These are phyloP conservation scores for Aphrophora alni DNA, from an alignment of 2,888 invertebrate genomes.

Conservation along the genomic window DNA sequence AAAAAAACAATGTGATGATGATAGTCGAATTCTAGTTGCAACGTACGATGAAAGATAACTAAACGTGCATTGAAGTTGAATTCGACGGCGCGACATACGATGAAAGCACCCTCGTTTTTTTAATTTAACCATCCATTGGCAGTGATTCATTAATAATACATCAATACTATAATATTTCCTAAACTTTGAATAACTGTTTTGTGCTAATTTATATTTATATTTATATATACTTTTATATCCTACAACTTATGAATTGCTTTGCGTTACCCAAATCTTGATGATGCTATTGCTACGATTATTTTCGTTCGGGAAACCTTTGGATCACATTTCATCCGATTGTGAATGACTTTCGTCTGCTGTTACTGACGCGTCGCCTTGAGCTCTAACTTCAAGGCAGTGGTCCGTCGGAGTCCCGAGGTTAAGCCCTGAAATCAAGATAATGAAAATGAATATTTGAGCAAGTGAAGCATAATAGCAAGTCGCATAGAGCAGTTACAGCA, in stretches of 20 bases:
- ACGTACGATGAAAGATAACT: neutral
- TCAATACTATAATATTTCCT: neutral
- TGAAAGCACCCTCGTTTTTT: neutral
- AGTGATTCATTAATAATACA: neutral
- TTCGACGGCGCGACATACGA: neutral
- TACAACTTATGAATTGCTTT: neutral
- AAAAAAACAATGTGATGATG: neutral
- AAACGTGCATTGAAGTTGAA: neutral
- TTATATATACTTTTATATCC: neutral
- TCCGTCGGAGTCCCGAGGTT: slow-evolving; percentile 39
- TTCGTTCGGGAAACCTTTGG: slow-evolving; percentile 10
- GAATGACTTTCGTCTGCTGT: slow-evolving; percentile 12
- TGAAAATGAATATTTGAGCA: neutral
- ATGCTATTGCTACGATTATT: slow-evolving; percentile 9
- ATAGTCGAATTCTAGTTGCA: neutral
- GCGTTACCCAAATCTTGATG: slow-evolving; percentile 2
- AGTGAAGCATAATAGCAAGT: too few species aligned
- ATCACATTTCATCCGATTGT: slow-evolving; percentile 38
- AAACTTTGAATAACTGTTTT: neutral
- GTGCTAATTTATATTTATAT: neutral
- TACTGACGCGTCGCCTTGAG: slow-evolving; percentile 27
- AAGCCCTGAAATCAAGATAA: slow-evolving; percentile 29
- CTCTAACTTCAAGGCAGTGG: slow-evolving; percentile 27
- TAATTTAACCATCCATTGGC: neutral
- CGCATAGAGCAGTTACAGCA: too few species aligned